Evolutionary conservation across 2,113 vertebrate species (phyloP).

Genomic region (Vireo altiloquus): DNA sequence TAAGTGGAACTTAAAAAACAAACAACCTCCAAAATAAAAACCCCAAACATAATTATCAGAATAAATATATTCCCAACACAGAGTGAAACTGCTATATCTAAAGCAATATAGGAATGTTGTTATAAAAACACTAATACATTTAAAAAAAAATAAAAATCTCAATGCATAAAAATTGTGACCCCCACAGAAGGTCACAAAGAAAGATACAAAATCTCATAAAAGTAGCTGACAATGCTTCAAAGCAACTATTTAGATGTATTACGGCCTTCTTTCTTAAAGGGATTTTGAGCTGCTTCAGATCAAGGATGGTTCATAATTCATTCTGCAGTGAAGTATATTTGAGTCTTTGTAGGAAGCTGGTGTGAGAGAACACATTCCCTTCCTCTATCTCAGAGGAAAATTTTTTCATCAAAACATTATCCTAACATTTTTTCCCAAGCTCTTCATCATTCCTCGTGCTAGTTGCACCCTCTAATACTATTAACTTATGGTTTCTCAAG

Average conservation of each 20-base stretch:
- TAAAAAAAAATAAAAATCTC: not conserved
- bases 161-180: not conserved
- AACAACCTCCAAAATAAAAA: not conserved
- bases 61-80: not conserved
- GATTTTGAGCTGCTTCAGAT: not conserved
- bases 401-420: not conserved
- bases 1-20: not conserved
- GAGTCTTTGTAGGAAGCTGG: not conserved
- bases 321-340: not conserved
- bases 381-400: not conserved
- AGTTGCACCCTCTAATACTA: not conserved
- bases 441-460: not conserved
- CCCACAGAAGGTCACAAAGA: not conserved
- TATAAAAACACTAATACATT: not conserved
- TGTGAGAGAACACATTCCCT: not conserved
- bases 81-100: not conserved
- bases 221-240: not conserved
- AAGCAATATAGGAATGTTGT: not conserved
- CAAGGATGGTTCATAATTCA: not conserved
- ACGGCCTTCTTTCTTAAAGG: not conserved
- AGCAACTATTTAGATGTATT: not conserved
- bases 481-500: not conserved
- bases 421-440: not conserved
- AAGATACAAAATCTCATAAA: not conserved
- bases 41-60: not conserved